These are phyloP conservation scores for Eulithis testata DNA, from an alignment of 2,888 invertebrate genomes.

Conservation along the genomic window DNA sequence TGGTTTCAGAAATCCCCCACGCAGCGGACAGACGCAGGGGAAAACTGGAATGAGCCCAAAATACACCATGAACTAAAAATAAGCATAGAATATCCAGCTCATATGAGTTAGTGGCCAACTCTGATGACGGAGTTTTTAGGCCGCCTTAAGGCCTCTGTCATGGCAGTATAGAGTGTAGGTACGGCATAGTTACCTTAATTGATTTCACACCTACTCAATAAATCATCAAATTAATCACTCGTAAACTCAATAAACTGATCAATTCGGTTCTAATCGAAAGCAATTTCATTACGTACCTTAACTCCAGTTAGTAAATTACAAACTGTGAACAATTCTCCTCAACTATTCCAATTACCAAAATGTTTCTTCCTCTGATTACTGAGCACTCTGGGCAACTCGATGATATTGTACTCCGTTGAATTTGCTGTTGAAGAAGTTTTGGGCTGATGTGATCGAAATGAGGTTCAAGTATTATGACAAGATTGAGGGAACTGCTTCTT, in stretches of 20 bases:
- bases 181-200: too few relatives aligned
- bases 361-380: slow-evolving; percentile 61
- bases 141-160: too few relatives aligned
- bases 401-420: slow-evolving; percentile 43
- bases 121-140: too few relatives aligned
- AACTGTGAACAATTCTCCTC: slow-evolving; percentile 47
- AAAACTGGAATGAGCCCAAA: too few relatives aligned
- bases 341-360: slow-evolving; percentile 65
- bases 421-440: slow-evolving; percentile 30
- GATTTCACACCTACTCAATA: slow-evolving; percentile 11
- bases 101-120: too few relatives aligned
- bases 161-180: too few relatives aligned
- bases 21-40: too few relatives aligned
- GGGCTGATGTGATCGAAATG: slow-evolving; percentile 19
- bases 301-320: slow-evolving; percentile 56
- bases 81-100: too few relatives aligned
- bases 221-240: slow-evolving; percentile 37
- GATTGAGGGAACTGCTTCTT: too few relatives aligned
- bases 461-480: neutral
- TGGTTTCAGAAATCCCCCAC: too few relatives aligned
- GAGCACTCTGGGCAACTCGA: slow-evolving; percentile 46
- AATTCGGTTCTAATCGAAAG: slow-evolving; percentile 52
- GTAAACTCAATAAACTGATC: slow-evolving; percentile 48
- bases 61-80: too few relatives aligned
- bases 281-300: slow-evolving; percentile 60